Evolutionary conservation across 1,140 invertebrate genomes (phyloP).

Genomic region (Theocolax elegans): DNA sequence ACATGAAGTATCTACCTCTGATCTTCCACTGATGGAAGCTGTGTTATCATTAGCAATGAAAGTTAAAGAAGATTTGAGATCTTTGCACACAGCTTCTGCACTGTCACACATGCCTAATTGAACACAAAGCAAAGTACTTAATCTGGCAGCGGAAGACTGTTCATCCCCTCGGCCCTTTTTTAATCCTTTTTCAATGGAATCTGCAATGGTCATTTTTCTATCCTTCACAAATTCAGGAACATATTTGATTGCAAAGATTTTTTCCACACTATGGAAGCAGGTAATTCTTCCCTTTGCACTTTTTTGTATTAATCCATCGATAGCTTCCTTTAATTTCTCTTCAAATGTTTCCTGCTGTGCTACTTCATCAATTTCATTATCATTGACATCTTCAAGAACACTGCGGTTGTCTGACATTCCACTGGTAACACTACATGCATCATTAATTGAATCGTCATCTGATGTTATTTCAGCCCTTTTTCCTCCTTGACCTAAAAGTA

Average conservation of each 20-base stretch:
- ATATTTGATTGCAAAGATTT: constrained; percentile 83
- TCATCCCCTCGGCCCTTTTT: constrained; percentile 86
- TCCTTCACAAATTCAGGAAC: constrained; percentile 81
- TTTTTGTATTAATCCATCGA: constrained; percentile 88
- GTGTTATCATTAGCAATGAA: constrained; percentile 71
- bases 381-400: constrained; percentile 71
- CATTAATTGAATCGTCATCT: constrained; percentile 78
- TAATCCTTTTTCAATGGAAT: constrained; percentile 82
- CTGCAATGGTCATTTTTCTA: constrained; percentile 81
- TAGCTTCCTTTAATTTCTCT: constrained; percentile 86
- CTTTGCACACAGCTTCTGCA: constrained; percentile 73
- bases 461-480: constrained; percentile 64
- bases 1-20: constrained; percentile 67
- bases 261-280: constrained; percentile 79
- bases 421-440: constrained; percentile 75
- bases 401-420: constrained; percentile 74
- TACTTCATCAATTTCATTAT: constrained; percentile 71
- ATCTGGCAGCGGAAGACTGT: constrained; percentile 80
- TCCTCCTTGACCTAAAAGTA: constrained; percentile 51
- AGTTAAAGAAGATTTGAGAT: constrained; percentile 66
- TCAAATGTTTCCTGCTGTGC: constrained; percentile 83
- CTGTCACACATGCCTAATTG: constrained; percentile 79
- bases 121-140: constrained; percentile 83
- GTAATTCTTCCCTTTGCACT: constrained; percentile 82
- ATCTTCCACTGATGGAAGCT: constrained; percentile 67